Evolutionary conservation across 2,888 invertebrate genomes (phyloP).

Genomic region (Salticus scenicus): DNA sequence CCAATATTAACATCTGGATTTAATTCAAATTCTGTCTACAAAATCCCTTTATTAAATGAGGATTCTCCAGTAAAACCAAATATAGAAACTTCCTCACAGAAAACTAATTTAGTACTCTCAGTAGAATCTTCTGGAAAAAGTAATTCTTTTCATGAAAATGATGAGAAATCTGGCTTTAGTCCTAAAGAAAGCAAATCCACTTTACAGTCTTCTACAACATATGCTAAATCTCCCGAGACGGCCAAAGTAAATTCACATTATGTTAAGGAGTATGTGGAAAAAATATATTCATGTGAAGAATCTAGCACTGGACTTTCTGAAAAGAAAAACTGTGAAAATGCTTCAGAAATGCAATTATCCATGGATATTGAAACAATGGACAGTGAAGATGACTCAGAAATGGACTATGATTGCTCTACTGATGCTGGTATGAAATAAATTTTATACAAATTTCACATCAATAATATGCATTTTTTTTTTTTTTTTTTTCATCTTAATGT

Average conservation of each 20-base stretch:
- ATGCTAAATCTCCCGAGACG: background rate
- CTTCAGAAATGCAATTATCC: slow-evolving; percentile 2
- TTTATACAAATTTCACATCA: no score
- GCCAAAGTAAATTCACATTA: background rate
- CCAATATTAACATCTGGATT: background rate
- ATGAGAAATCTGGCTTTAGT: background rate
- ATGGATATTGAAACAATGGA: slow-evolving; percentile 85
- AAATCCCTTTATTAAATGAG: slow-evolving; percentile 27
- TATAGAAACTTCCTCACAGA: background rate
- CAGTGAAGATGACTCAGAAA: slow-evolving; percentile 80
- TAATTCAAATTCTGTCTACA: slow-evolving; percentile 31
- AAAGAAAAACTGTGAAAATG: slow-evolving; percentile 10
- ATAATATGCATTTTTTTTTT: no score
- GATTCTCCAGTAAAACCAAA: background rate
- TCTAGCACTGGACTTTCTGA: background rate
- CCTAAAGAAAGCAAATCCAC: slow-evolving; percentile 6
- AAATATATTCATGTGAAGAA: background rate
- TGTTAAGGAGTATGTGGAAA: background rate
- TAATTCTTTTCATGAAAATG: background rate
- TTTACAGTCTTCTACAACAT: background rate
- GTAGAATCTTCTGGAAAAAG: background rate
- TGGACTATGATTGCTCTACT: slow-evolving; percentile 87
- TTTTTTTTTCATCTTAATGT: no score
- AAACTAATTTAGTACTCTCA: background rate
- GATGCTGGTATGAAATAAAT: slow-evolving; percentile 84